Evolutionary conservation across 2,113 vertebrate species (phyloP), one percentile per base, ranked within the genome.

Genomic region (Vanacampus margaritifer): DNA sequence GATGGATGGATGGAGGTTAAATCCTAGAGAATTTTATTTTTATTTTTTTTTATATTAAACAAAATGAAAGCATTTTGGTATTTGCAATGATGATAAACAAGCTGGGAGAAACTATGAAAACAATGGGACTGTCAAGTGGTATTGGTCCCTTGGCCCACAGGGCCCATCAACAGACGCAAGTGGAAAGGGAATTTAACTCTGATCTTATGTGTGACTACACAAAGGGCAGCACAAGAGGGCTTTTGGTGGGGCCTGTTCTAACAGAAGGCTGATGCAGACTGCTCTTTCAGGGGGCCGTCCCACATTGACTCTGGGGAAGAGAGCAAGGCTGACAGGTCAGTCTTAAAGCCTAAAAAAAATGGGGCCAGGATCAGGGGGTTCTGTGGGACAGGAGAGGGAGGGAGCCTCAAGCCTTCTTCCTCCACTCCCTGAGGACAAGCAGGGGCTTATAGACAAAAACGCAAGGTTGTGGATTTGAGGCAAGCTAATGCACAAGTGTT

Each of bases 121-220:
- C 80, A 80, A 91, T 91, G 84, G 77, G 81, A 80, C 84, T 85
- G 87, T 85, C 85, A 89, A 84, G 85, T 76, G 70, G 82, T 82
- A 81, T 86, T 84, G 87, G 85, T 84, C 87, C 82, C 76, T 50
- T 54, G 75, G 76, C 63, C 79, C 79, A 79, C 78, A 75, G 73
- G 61, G 68, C 82, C 79, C 62, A 81, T 87, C 82, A 84, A 73
- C 43, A 70, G 81, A 86, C 87, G 86, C 89, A 80, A 90, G 86
- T 81, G 86, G 73, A 57, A 65, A 78, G 84, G 84, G 89, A 89
- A 82, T 86, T 85, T 86, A 86, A 87, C 89, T 90, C 82, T 91
- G 91, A 90, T 91, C 89, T 90, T 92, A 90, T 92, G 91, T 92
- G 89, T 79, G 75, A 86, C 81, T 76, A 35, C 80, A 91, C 89